Evolutionary conservation across 2,888 invertebrate species (phyloP).

Genomic region (Automeris io): DNA sequence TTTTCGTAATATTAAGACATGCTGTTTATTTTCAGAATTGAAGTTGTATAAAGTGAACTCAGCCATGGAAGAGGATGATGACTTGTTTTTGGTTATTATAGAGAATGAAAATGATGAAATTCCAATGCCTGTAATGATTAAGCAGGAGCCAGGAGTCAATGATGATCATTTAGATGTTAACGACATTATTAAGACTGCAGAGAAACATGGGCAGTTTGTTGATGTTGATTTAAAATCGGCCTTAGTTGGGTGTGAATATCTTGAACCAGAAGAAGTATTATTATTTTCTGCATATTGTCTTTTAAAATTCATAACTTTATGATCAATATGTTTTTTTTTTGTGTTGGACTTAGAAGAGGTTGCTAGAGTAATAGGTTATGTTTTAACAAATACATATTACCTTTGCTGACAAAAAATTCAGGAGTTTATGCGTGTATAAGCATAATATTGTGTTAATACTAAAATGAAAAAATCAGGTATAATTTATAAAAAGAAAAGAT

Average conservation of each 20-base stretch:
- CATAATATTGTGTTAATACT: no score
- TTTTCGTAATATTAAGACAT: neutral
- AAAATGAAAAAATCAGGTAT: no score
- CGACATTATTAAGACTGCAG: conserved; percentile 31
- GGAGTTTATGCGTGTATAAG: no score
- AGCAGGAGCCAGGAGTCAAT: conserved; percentile 23
- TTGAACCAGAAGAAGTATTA: conserved; percentile 13
- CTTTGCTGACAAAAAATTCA: no score
- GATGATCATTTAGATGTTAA: conserved; percentile 18
- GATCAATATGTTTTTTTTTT: no score
- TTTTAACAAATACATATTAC: no score
- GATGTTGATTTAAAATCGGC: conserved; percentile 17
- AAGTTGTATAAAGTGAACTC: neutral
- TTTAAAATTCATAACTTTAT: no score
- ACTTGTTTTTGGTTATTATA: conserved; percentile 35
- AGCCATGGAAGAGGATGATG: conserved; percentile 32
- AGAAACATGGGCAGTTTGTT: conserved; percentile 30
- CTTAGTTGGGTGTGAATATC: conserved; percentile 14
- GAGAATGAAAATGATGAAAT: conserved; percentile 22
- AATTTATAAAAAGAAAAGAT: no score
- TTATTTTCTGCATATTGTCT: conserved; percentile 3
- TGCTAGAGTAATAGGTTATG: no score
- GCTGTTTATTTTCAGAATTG: neutral
- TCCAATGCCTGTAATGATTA: conserved; percentile 18
- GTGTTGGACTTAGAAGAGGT: no score